phyloP scores from a whole-genome alignment of 2,113 vertebrate genomes.

The Pelusios castaneus region DNA sequence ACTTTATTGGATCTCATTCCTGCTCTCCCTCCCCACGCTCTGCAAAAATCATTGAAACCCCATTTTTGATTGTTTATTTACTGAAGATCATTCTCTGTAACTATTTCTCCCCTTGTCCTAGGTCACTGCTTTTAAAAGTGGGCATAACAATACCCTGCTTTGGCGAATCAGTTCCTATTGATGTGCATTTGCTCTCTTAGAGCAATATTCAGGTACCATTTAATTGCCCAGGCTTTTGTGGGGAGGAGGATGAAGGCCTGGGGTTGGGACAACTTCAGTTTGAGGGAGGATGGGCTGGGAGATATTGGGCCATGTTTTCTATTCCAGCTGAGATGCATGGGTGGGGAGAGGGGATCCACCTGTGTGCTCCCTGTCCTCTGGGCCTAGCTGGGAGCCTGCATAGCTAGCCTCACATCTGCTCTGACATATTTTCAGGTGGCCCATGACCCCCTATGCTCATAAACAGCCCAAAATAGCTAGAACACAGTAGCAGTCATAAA shows the following conservation, averaged over 20 bases:
- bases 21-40: not conserved
- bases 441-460: not conserved
- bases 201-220: not conserved
- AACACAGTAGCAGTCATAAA: not conserved
- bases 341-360: not conserved
- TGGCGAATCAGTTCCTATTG: not conserved
- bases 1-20: not conserved
- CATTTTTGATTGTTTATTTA: not conserved
- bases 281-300: not conserved
- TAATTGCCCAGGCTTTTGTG: not conserved
- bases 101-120: not conserved
- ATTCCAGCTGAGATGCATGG: not conserved
- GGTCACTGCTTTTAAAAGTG: not conserved
- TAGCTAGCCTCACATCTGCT: not conserved
- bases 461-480: not conserved
- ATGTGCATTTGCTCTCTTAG: not conserved
- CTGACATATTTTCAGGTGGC: not conserved
- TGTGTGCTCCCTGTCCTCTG: not conserved
- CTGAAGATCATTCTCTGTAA: not conserved
- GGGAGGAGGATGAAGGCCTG: not conserved
- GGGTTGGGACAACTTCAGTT: not conserved
- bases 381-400: not conserved
- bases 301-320: not conserved
- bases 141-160: not conserved
- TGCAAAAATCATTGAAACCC: not conserved